Evolutionary conservation across 1,140 invertebrate genomes (phyloP), one percentile per base, ranked within the genome.

Genomic region (Trypoxylus dichotomus): DNA sequence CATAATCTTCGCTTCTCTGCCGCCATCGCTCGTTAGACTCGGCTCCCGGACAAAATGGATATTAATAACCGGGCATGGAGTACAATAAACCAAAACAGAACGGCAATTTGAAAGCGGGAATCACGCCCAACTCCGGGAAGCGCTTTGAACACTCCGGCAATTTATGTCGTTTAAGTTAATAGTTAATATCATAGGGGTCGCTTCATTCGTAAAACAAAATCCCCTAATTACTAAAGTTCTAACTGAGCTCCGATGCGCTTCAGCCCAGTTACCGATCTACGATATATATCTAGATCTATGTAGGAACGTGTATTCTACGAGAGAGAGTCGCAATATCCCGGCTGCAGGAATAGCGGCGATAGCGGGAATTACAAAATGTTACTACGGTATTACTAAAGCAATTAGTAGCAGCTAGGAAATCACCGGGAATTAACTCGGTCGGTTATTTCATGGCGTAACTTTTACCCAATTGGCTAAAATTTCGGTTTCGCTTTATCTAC

Each of bases 161-260:
- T 68, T 68, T 68, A 68, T 68, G 21, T 24, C 19, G 27, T 68
- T 19, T 24, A 68, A 25, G 60, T 68, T 68, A 68, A 68, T 68
- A 68, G 60, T 68, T 68, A 68, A 68, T 68, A 68, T 68, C 60
- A 24, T 68, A 24, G 24, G 15, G 60, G 60, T 68, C 60, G 21
- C 60, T 68, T 68, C 25, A 68, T 68, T 68, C 60, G 60, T 13
- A 24, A 68, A 68, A 68, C 60, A 68, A 68, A 68, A 68, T 68
- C 60, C 24, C 19, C 24, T 68, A 68, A 68, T 68, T 68, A 68
- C 60, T 68, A 68, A 68, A 68, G 60, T 68, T 68, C 8, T 24
- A 68, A 24, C 27, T 27, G 60, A 68, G 60, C 19, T 7, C 21
- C 47, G 47, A 21, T 19, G 47, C 15, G 47, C 15, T n/a, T 58